Evolutionary conservation across 2,888 invertebrate species (phyloP).

Genomic region (Podotricha telesiphe): DNA sequence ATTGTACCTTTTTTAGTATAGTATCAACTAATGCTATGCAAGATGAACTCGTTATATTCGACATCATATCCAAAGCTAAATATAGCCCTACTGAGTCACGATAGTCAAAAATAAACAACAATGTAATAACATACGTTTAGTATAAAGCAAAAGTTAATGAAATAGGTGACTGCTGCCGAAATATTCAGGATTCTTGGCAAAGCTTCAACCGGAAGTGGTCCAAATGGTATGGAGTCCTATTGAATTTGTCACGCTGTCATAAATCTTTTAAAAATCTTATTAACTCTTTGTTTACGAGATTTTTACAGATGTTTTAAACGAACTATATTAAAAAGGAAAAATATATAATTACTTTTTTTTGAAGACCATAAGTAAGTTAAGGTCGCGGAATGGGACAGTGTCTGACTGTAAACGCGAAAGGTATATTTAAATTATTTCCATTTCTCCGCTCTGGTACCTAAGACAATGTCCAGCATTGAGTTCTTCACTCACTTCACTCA

Average conservation of each 20-base stretch:
- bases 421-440: no score
- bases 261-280: background rate
- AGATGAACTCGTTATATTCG: background rate
- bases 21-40: background rate
- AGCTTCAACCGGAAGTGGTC: slow-evolving; percentile 57
- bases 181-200: slow-evolving; percentile 59
- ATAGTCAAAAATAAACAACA: slow-evolving; percentile 12
- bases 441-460: no score
- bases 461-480: no score
- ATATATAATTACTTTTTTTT: no score
- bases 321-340: no score
- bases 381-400: no score
- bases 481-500: no score
- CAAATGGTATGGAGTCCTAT: slow-evolving; percentile 45
- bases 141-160: slow-evolving; percentile 28
- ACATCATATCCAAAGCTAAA: background rate
- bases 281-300: background rate
- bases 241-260: slow-evolving; percentile 39
- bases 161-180: slow-evolving; percentile 44
- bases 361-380: no score
- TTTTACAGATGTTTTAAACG: no score
- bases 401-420: no score
- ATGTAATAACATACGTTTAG: slow-evolving; percentile 14
- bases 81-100: background rate
- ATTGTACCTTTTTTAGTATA: no score